Evolutionary conservation across 64 coral and sea anemone species (phyloP).

Genomic region (Stylophora pistillata): DNA sequence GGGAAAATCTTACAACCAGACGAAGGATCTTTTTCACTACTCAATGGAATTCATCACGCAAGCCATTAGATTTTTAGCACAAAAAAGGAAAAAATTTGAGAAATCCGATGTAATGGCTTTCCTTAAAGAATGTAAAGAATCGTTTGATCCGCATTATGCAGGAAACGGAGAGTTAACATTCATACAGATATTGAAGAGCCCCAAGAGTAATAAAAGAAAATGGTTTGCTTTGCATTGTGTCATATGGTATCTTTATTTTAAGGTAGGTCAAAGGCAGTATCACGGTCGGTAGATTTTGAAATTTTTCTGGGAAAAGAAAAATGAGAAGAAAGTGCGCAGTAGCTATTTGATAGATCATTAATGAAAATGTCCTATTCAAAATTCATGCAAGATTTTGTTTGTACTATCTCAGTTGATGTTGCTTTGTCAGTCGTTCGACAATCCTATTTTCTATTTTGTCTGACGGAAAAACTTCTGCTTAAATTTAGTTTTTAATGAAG

Average conservation of each 20-base stretch:
- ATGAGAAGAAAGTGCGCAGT: no score
- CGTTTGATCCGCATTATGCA: neutral
- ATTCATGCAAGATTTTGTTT: no score
- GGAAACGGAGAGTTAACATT: neutral
- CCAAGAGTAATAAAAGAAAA: neutral
- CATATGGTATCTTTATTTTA: neutral
- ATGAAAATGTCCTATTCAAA: no score
- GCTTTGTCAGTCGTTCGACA: no score
- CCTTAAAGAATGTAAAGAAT: neutral
- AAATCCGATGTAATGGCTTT: neutral
- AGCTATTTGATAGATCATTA: no score
- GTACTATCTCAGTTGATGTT: no score
- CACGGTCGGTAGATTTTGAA: neutral
- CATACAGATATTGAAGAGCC: neutral
- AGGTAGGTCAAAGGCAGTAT: neutral
- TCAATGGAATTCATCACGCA: neutral
- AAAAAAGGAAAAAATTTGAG: neutral
- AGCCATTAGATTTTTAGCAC: neutral
- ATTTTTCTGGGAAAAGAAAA: no score
- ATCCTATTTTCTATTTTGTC: no score
- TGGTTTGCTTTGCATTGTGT: neutral
- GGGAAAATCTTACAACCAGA: neutral
- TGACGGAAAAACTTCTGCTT: no score
- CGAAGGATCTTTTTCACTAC: neutral
- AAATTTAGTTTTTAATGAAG: no score